These are phyloP conservation scores for Valencia hispanica DNA, from an alignment of 2,797 vertebrate genomes.

Conservation along the genomic window DNA sequence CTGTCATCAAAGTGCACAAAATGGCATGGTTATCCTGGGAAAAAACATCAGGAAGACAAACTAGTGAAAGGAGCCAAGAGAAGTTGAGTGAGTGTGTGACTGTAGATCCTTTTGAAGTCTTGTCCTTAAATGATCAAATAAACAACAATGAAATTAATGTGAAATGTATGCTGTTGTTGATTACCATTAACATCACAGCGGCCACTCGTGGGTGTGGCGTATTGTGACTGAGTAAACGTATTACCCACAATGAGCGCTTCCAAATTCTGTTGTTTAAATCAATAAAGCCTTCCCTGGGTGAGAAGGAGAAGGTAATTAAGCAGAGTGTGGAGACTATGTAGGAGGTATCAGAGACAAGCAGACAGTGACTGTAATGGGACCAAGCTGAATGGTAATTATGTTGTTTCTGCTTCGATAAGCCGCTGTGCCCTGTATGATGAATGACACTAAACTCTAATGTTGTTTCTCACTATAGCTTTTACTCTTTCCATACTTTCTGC, in stretches of 20 bases:
- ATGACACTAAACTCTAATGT: slow-evolving; percentile 9
- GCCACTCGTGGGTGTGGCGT: slow-evolving; percentile 4
- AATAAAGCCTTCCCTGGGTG: slow-evolving; percentile 48
- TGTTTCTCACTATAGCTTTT: background rate
- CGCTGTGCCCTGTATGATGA: background rate
- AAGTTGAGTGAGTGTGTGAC: background rate
- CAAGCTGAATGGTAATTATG: slow-evolving; percentile 53
- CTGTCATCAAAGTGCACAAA: slow-evolving; percentile 30
- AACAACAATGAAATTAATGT: slow-evolving; percentile 23
- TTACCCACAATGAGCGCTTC: slow-evolving; percentile 14
- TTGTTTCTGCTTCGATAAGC: slow-evolving; percentile 41
- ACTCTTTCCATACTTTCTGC: background rate
- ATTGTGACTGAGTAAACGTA: slow-evolving; percentile 33
- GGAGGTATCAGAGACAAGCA: slow-evolving; percentile 39
- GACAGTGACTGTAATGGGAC: slow-evolving; percentile 49
- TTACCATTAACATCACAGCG: slow-evolving; percentile 22
- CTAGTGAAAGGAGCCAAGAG: background rate
- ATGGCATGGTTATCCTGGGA: background rate
- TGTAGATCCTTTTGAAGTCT: slow-evolving; percentile 2
- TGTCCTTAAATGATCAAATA: slow-evolving; percentile 26
- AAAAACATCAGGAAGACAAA: background rate
- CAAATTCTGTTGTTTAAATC: slow-evolving; percentile 60
- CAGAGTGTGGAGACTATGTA: slow-evolving; percentile 38
- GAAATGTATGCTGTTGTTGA: slow-evolving; percentile 3
- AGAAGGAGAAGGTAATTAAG: slow-evolving; percentile 45